These are phyloP conservation scores for Noctilio leporinus DNA, from an alignment of 2,113 vertebrate species.

Conservation along the genomic window DNA sequence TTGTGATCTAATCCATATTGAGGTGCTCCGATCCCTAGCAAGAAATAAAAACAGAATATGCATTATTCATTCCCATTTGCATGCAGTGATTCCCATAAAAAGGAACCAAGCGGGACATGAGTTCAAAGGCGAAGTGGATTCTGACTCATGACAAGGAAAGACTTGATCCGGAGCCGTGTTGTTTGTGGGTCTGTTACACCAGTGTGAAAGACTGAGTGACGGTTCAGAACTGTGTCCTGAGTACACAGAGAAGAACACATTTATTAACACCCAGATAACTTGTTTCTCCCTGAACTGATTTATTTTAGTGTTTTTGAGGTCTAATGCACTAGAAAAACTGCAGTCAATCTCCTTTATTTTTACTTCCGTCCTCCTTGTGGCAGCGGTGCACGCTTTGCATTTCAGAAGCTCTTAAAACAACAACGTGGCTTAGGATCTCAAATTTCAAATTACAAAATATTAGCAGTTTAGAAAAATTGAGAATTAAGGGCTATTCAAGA, in stretches of 20 bases:
- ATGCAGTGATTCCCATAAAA: not conserved
- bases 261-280: not conserved
- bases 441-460: not conserved
- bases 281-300: not conserved
- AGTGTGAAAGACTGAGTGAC: not conserved
- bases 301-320: not conserved
- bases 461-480: not conserved
- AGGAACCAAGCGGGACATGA: not conserved
- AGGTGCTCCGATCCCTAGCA: not conserved
- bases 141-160: not conserved
- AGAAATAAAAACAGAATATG: not conserved
- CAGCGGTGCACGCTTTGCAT: not conserved
- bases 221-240: not conserved
- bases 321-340: not conserved
- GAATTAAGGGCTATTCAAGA: not conserved
- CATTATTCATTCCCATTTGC: slow-evolving; percentile 25
- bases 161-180: not conserved
- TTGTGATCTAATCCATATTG: not conserved
- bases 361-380: not conserved
- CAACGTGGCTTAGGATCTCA: not conserved
- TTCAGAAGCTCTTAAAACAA: not conserved
- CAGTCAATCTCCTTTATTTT: not conserved
- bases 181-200: not conserved
- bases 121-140: not conserved
- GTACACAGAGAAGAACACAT: not conserved